Conservation (phyloP, 2,888 invertebrate genomes). For the Lutraria lutraria region DNA sequence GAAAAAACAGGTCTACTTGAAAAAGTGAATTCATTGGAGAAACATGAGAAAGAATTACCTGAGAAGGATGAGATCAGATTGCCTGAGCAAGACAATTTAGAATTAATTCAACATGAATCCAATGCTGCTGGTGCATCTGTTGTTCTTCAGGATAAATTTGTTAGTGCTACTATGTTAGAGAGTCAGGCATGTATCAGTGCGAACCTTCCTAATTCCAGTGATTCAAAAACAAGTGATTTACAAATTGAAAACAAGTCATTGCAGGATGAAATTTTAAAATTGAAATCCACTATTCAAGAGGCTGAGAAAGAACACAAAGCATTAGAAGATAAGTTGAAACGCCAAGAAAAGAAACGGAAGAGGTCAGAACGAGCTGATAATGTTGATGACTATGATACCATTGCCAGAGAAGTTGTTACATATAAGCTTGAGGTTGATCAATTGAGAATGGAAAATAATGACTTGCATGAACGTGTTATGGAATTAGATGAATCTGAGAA, state of each 20-base stretch:
- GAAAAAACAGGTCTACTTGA: constrained; percentile 52
- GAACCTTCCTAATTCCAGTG: constrained; percentile 46
- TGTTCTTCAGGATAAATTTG: constrained; percentile 53
- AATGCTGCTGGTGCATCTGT: constrained; percentile 41
- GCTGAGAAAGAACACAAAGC: constrained; percentile 66
- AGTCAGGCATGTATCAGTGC: constrained; percentile 51
- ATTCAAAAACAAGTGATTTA: constrained; percentile 39
- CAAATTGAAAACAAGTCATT: constrained; percentile 66
- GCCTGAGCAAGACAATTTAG: constrained; percentile 64
- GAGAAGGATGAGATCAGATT: constrained; percentile 58
- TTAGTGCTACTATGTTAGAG: constrained; percentile 60
- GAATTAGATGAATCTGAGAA: constrained; percentile 75
- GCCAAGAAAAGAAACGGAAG: constrained; percentile 67
- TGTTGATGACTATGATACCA: constrained; percentile 68
- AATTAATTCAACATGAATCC: constrained; percentile 52
- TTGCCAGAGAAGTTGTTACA: constrained; percentile 69
- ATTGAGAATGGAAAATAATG: constrained; percentile 73
- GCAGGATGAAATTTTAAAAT: constrained; percentile 64
- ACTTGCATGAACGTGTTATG: constrained; percentile 74
- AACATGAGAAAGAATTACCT: constrained; percentile 71
- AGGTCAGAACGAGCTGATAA: constrained; percentile 67
- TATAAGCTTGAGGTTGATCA: constrained; percentile 71
- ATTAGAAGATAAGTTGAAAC: constrained; percentile 61
- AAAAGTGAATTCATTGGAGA: constrained; percentile 70
- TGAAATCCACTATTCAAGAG: constrained; percentile 56